phyloP scores from a whole-genome alignment of 1,140 invertebrate species.

The Dendroctonus ponderosae region DNA sequence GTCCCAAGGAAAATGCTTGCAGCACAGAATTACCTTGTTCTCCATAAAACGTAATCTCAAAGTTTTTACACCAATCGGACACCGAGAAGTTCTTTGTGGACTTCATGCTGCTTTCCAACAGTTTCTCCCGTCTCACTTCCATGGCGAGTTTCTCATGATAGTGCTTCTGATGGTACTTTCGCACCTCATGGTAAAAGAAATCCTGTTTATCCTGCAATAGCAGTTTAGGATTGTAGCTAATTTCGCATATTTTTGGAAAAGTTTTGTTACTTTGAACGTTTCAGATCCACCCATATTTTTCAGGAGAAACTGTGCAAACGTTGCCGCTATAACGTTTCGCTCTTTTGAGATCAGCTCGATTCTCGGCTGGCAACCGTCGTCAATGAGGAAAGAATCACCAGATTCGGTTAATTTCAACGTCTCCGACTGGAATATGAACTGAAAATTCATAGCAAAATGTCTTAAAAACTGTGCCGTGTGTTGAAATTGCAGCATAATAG shows the following conservation, averaged over 20 bases:
- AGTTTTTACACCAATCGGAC: constrained; percentile 89
- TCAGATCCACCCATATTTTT: constrained; percentile 95
- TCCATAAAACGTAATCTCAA: constrained; percentile 87
- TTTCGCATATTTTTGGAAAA: background rate
- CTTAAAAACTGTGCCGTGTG: too few relatives aligned
- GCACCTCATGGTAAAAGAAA: constrained; percentile 91
- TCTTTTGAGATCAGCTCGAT: constrained; percentile 80
- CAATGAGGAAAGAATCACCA: constrained; percentile 69
- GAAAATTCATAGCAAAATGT: constrained; percentile 24
- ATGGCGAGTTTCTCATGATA: constrained; percentile 81
- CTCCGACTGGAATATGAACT: constrained; percentile 64
- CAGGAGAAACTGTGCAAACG: constrained; percentile 88
- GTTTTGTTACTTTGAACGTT: constrained; percentile 69
- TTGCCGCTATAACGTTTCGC: constrained; percentile 86
- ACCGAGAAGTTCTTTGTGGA: constrained; percentile 74
- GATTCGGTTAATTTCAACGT: constrained; percentile 48
- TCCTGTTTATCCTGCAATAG: constrained; percentile 76
- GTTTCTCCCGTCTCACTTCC: constrained; percentile 76
- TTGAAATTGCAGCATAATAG: too few relatives aligned
- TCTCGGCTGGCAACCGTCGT: constrained; percentile 86
- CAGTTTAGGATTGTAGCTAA: background rate
- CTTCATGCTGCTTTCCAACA: constrained; percentile 82
- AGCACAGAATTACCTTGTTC: constrained; percentile 72
- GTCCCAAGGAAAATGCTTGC: background rate
- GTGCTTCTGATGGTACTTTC: constrained; percentile 80